phyloP scores from a whole-genome alignment of 2,888 invertebrate genomes.

The Drosophila borborema region DNA sequence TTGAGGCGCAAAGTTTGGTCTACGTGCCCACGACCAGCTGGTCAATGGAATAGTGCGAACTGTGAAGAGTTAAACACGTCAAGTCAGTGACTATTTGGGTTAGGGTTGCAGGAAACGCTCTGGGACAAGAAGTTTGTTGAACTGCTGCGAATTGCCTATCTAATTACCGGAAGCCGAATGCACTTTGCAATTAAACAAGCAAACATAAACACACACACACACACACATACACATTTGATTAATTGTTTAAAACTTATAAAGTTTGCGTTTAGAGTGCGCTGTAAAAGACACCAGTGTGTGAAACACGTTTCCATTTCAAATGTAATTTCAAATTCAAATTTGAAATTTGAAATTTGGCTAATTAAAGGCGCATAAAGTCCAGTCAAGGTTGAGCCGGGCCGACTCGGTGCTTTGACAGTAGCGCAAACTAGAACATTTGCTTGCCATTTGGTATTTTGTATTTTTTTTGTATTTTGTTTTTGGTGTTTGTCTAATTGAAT shows the following conservation, averaged over 20 bases:
- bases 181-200: slow-evolving; percentile 73
- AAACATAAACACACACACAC: neutral
- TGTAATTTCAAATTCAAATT: slow-evolving; percentile 33
- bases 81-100: slow-evolving; percentile 75
- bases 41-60: neutral
- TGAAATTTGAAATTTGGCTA: slow-evolving; percentile 76
- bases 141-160: slow-evolving; percentile 34
- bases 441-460: slow-evolving; percentile 24
- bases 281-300: slow-evolving; percentile 41
- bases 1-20: slow-evolving; percentile 11
- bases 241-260: slow-evolving; percentile 63
- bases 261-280: slow-evolving; percentile 23
- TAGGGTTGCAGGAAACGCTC: slow-evolving; percentile 77
- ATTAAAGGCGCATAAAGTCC: slow-evolving; percentile 74
- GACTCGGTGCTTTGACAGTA: slow-evolving; percentile 71
- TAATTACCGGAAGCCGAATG: slow-evolving; percentile 78
- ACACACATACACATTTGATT: slow-evolving; percentile 52
- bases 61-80: slow-evolving; percentile 24
- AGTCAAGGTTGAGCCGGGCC: slow-evolving; percentile 59
- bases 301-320: slow-evolving; percentile 64
- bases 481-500: slow-evolving; percentile 75
- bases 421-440: slow-evolving; percentile 71
- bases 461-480: slow-evolving; percentile 9
- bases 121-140: slow-evolving; percentile 72
- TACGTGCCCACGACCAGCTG: slow-evolving; percentile 8